Percentiles rank a stretch among this genome's conserved stretches.
These are phyloP conservation scores for Bradynema listronoti DNA, from an alignment of 1,140 invertebrate genomes.

Conservation along the genomic window DNA sequence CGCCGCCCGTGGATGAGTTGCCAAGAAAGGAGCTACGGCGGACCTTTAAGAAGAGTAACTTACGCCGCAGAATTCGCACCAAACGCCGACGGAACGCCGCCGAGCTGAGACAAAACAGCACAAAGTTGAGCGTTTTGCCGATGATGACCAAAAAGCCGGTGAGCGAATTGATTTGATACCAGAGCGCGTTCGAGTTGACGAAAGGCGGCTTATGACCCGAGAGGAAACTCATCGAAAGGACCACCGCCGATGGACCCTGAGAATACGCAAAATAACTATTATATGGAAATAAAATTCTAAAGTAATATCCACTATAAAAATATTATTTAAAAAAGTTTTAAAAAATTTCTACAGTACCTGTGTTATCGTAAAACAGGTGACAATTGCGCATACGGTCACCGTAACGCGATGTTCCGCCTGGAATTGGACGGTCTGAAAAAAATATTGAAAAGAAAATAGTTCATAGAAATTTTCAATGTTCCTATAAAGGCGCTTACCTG, in stretches of 20 bases:
- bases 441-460: not conserved
- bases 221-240: constrained; percentile 17
- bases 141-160: constrained; percentile 31
- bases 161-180: constrained; percentile 19
- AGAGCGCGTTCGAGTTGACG: constrained; percentile 13
- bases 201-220: constrained; percentile 13
- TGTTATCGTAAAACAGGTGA: constrained; percentile 38
- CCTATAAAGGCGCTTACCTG: constrained; percentile 19
- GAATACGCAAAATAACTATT: not conserved
- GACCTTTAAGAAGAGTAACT: constrained; percentile 1
- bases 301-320: not conserved
- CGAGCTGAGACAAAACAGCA: constrained; percentile 30
- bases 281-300: not conserved
- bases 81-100: constrained; percentile 27
- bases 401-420: constrained; percentile 44
- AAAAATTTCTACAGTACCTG: constrained; percentile 12
- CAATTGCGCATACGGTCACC: constrained; percentile 36
- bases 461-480: constrained; percentile 16
- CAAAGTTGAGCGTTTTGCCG: constrained; percentile 36
- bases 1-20: not conserved
- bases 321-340: not conserved
- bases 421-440: constrained; percentile 28
- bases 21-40: constrained; percentile 6
- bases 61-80: constrained; percentile 3
- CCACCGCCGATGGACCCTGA: constrained; percentile 24